These are phyloP conservation scores for Chloromyia formosa DNA, from an alignment of 2,888 invertebrate species.

Conservation along the genomic window DNA sequence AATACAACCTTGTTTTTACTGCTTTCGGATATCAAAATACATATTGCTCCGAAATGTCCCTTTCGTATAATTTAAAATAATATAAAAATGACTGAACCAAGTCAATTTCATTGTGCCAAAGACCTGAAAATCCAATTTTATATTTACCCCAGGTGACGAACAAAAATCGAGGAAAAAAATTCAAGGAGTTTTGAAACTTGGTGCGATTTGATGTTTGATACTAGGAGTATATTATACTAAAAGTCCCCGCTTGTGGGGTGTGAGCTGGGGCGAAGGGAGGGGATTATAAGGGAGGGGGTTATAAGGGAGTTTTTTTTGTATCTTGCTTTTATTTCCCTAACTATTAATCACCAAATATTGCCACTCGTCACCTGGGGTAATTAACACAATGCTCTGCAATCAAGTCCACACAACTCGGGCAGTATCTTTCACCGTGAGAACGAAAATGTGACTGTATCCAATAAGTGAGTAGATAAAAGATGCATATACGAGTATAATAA, in stretches of 20 bases:
- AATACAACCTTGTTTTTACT: neutral
- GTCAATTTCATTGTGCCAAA: slow-evolving; percentile 13
- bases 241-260: too few relatives aligned
- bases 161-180: too few relatives aligned
- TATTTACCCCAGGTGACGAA: neutral
- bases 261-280: too few relatives aligned
- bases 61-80: neutral
- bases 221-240: too few relatives aligned
- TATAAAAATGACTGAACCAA: neutral
- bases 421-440: slow-evolving; percentile 10
- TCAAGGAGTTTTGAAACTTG: too few relatives aligned
- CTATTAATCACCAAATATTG: too few relatives aligned
- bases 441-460: neutral
- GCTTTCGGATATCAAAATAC: neutral
- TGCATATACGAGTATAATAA: neutral
- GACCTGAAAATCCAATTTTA: neutral
- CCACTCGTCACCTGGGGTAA: too few relatives aligned
- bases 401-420: neutral
- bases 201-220: too few relatives aligned
- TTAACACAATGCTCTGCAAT: neutral
- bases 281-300: too few relatives aligned
- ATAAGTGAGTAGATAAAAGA: neutral
- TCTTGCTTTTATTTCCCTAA: too few relatives aligned
- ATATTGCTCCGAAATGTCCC: neutral
- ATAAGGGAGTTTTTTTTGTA: too few relatives aligned